Evolutionary conservation across 2,113 vertebrate genomes (phyloP).

Genomic region (Sula dactylatra): DNA sequence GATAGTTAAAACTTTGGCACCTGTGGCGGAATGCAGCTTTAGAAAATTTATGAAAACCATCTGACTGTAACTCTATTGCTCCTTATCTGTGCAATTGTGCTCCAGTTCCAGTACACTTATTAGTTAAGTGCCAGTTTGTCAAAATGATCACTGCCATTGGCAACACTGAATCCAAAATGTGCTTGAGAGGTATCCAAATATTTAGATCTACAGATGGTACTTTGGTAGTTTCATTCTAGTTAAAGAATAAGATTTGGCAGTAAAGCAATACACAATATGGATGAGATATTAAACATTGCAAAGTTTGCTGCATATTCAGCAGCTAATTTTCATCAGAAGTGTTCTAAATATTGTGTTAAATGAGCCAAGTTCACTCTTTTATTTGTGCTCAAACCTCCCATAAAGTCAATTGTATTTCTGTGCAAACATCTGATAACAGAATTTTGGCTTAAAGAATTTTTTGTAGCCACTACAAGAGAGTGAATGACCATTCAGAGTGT

Average conservation of each 20-base stretch:
- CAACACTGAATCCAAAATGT: background rate
- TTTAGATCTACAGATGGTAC: constrained; percentile 36
- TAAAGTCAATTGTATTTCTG: background rate
- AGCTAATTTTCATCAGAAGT: background rate
- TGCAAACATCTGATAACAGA: background rate
- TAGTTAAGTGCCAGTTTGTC: background rate
- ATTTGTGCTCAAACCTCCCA: background rate
- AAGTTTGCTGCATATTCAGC: background rate
- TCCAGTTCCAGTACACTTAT: background rate
- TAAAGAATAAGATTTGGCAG: background rate
- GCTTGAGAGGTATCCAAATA: constrained; percentile 16
- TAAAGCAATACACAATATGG: background rate
- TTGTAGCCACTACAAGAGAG: background rate
- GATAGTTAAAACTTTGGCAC: background rate
- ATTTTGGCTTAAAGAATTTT: background rate
- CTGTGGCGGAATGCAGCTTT: background rate
- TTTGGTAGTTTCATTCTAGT: background rate
- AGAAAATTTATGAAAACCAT: background rate
- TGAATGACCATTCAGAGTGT: background rate
- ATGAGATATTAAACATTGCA: background rate
- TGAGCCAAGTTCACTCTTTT: background rate
- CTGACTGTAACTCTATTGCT: background rate
- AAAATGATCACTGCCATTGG: background rate
- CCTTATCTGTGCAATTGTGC: background rate
- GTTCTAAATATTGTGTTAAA: background rate